A percentile compares a stretch with the other conserved stretches of the same genome.
Conservation (phyloP, 2,113 vertebrate genomes). For the Corvus hawaiiensis region DNA sequence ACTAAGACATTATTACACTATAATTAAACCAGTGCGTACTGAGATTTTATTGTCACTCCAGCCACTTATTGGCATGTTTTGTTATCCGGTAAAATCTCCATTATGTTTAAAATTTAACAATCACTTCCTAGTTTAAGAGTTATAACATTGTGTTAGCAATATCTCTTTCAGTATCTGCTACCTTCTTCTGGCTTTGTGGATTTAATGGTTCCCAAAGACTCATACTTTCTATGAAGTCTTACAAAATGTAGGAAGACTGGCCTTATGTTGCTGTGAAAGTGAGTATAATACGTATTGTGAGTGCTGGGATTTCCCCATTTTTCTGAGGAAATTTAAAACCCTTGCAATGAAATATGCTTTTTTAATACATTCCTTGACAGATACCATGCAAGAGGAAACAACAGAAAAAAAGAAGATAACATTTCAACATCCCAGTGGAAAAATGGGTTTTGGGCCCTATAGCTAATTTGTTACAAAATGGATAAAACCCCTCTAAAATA, state of each 20-base stretch:
- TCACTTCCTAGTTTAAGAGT: not conserved
- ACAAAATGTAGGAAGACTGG: not conserved
- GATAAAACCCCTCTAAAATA: not conserved
- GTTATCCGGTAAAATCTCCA: not conserved
- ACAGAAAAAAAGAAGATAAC: rapidly evolving
- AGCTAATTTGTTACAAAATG: not conserved
- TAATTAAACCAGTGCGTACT: not conserved
- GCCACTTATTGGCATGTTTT: not conserved
- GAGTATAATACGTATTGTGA: not conserved
- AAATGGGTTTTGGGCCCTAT: not conserved
- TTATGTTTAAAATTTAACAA: not conserved
- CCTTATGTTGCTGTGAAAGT: not conserved
- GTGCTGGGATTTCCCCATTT: not conserved
- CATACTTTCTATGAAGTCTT: not conserved
- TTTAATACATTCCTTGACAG: not conserved
- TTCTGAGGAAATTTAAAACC: not conserved
- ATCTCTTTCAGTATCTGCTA: not conserved
- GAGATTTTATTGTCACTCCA: not conserved
- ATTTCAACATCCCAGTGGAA: not conserved
- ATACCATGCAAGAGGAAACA: not conserved
- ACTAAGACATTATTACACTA: not conserved
- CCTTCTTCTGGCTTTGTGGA: not conserved
- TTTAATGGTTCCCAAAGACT: not conserved
- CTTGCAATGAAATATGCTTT: not conserved
- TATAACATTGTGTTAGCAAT: not conserved